phyloP scores from a whole-genome alignment of 2,888 invertebrate species.

The Beris chalybata region DNA sequence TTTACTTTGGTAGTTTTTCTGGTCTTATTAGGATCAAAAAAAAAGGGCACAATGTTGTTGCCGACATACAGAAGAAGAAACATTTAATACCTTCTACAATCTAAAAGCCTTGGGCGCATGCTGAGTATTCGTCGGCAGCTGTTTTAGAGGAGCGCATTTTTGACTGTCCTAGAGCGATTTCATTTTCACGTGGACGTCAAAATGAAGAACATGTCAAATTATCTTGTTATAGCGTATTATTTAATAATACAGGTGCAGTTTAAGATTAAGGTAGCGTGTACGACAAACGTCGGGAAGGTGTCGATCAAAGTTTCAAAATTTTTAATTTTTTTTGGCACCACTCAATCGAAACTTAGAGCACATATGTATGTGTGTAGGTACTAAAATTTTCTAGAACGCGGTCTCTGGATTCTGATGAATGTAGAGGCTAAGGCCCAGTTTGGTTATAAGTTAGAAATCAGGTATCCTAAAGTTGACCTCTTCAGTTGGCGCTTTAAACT shows the following conservation, averaged over 20 bases:
- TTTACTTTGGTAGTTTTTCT: neutral
- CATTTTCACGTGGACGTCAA: conserved; percentile 27
- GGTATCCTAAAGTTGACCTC: too few relatives aligned
- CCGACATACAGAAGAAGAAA: conserved; percentile 19
- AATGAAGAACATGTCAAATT: conserved; percentile 23
- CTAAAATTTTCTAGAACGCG: too few relatives aligned
- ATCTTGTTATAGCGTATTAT: conserved; percentile 22
- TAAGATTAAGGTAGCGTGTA: conserved; percentile 1
- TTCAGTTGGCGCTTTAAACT: too few relatives aligned
- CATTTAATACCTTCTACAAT: conserved; percentile 25
- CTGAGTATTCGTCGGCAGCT: conserved; percentile 31
- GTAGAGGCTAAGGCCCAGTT: too few relatives aligned
- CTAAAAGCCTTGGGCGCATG: conserved; percentile 19
- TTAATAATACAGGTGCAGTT: conserved; percentile 11
- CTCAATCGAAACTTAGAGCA: too few relatives aligned
- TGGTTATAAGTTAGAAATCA: too few relatives aligned
- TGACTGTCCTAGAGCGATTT: conserved; percentile 11
- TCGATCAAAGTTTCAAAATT: too few relatives aligned
- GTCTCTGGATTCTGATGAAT: too few relatives aligned
- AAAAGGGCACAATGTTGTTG: conserved; percentile 18
- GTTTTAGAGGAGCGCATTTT: conserved; percentile 13
- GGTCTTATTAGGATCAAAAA: too few relatives aligned
- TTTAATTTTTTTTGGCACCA: too few relatives aligned
- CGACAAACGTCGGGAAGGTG: neutral
- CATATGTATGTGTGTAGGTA: too few relatives aligned